Percentiles rank a stretch among this genome's conserved stretches.
phyloP scores from a whole-genome alignment of 2,113 vertebrate genomes.

The Macquaria ambigua region DNA sequence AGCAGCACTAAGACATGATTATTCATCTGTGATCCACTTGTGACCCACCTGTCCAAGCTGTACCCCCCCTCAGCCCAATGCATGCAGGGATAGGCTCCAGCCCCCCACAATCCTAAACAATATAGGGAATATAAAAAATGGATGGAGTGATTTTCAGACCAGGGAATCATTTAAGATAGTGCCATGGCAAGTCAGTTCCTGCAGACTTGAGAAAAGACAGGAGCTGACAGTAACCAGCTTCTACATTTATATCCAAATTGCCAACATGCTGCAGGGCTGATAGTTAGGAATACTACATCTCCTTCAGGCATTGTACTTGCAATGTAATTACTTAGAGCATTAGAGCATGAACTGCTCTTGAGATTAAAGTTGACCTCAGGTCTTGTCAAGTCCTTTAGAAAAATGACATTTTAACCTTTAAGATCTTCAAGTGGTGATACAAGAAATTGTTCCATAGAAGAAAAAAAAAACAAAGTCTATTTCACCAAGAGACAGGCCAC shows the following conservation, averaged over 20 bases:
- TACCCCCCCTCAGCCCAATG: too few relatives aligned
- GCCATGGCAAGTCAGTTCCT: constrained; percentile 6
- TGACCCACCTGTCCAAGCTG: not conserved
- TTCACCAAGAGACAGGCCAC: not conserved
- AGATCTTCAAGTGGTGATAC: constrained; percentile 15
- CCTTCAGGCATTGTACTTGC: constrained; percentile 23
- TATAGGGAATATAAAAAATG: not conserved
- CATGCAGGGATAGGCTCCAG: not conserved
- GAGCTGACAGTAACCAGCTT: constrained; percentile 47
- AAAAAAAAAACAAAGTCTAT: not conserved
- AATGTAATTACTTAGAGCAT: constrained; percentile 37
- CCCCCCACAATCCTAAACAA: not conserved
- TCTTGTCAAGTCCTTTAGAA: constrained; percentile 42
- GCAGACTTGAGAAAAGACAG: constrained; percentile 22
- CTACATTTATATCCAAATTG: constrained; percentile 32
- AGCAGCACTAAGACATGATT: not conserved
- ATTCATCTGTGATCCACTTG: not conserved
- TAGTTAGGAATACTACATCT: constrained; percentile 28
- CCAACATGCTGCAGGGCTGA: constrained; percentile 25
- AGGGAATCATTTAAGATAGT: not conserved
- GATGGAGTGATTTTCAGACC: constrained; percentile 2
- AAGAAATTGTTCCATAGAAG: not conserved
- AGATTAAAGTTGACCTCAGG: constrained; percentile 40
- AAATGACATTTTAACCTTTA: constrained; percentile 56
- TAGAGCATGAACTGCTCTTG: constrained; percentile 16